Conservation (phyloP, 2,113 vertebrate genomes). For the Dissostichus mawsoni region DNA sequence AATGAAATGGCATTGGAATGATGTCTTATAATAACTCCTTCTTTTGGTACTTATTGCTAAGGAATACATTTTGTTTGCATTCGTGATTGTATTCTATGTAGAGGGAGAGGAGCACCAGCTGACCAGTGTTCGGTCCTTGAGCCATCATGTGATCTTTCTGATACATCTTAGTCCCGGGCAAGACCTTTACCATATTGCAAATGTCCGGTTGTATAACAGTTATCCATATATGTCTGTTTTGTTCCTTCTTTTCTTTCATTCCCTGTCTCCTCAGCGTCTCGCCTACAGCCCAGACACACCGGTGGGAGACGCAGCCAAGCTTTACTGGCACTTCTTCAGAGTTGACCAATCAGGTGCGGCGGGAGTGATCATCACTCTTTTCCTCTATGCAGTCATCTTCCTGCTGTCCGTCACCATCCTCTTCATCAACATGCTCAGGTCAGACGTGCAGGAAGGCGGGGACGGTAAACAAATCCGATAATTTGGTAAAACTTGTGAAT, state of each 20-base stretch:
- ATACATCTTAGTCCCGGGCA: neutral
- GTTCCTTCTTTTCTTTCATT: neutral
- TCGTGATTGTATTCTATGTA: neutral
- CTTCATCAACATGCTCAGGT: constrained; percentile 92
- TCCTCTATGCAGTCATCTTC: constrained; percentile 87
- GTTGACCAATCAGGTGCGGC: constrained; percentile 84
- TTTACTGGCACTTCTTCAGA: constrained; percentile 91
- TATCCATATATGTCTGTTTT: neutral
- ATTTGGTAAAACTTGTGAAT: too few relatives aligned
- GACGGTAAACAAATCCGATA: neutral
- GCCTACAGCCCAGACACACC: constrained; percentile 84
- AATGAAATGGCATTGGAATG: neutral
- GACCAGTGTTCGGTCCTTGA: neutral
- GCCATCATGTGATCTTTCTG: constrained; percentile 7
- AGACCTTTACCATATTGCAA: constrained; percentile 13
- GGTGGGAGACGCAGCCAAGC: constrained; percentile 91
- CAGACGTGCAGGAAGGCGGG: constrained; percentile 39
- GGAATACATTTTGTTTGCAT: neutral
- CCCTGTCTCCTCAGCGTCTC: constrained; percentile 81
- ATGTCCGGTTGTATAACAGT: constrained; percentile 15
- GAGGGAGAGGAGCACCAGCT: neutral
- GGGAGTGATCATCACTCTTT: constrained; percentile 87
- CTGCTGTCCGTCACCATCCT: constrained; percentile 87
- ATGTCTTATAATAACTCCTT: neutral
- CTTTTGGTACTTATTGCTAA: neutral